Evolutionary conservation across 2,888 invertebrate species (phyloP).

Genomic region (Autographa gamma): DNA sequence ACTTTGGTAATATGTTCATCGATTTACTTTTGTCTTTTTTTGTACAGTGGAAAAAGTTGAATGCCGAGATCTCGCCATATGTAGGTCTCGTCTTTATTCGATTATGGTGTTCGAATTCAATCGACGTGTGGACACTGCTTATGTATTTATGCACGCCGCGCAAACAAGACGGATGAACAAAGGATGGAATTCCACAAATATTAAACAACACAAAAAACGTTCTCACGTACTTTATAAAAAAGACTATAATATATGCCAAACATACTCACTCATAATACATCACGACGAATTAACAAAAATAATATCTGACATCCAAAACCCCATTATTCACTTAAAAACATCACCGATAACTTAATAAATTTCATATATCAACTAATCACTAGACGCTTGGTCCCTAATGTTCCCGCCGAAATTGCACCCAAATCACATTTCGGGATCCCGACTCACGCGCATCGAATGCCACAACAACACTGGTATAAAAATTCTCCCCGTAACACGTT

Average conservation of each 20-base stretch:
- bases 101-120: slow-evolving; percentile 14
- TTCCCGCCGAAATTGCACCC: slow-evolving; percentile 80
- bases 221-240: slow-evolving; percentile 14
- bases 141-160: slow-evolving; percentile 3
- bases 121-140: slow-evolving; percentile 7
- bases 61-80: slow-evolving; percentile 13
- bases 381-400: slow-evolving; percentile 42
- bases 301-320: slow-evolving; percentile 64
- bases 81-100: slow-evolving; percentile 5
- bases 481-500: slow-evolving; percentile 69
- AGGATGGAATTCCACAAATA: slow-evolving; percentile 2
- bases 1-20: slow-evolving; percentile 19
- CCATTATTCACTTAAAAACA: slow-evolving; percentile 73
- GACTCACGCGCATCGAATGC: slow-evolving; percentile 72
- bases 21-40: slow-evolving; percentile 3
- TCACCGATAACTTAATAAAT: slow-evolving; percentile 42
- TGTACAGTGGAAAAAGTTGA: slow-evolving; percentile 18
- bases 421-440: slow-evolving; percentile 69
- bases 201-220: slow-evolving; percentile 6
- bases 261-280: slow-evolving; percentile 83
- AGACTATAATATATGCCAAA: slow-evolving; percentile 15
- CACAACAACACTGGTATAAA: slow-evolving; percentile 72
- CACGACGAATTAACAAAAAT: slow-evolving; percentile 75
- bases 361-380: slow-evolving; percentile 51
- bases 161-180: neutral